phyloP scores from a whole-genome alignment of 2,888 invertebrate species.

The Standfussiana lucernea region DNA sequence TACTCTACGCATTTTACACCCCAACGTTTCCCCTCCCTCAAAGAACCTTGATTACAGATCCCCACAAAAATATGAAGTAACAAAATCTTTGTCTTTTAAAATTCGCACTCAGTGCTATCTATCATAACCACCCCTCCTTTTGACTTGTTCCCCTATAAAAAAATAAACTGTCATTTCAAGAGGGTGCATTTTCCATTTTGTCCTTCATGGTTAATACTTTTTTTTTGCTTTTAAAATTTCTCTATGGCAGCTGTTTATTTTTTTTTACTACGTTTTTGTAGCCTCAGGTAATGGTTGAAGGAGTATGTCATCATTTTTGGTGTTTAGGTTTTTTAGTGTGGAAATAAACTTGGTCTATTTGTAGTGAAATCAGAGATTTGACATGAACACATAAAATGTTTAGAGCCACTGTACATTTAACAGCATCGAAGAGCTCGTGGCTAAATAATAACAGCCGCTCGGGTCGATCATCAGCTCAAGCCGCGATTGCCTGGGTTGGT shows the following conservation, averaged over 20 bases:
- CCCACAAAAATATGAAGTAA: constrained; percentile 61
- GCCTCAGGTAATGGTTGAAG: constrained; percentile 43
- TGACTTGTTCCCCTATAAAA: constrained; percentile 60
- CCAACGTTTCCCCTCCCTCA: constrained; percentile 6
- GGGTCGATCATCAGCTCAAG: neutral
- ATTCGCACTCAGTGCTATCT: constrained; percentile 62
- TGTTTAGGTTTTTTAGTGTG: constrained; percentile 30
- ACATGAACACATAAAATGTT: constrained; percentile 1
- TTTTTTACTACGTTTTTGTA: constrained; percentile 52
- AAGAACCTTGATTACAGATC: constrained; percentile 61
- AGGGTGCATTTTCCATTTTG: constrained; percentile 62
- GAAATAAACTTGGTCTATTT: constrained; percentile 32
- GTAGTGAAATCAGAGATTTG: constrained; percentile 9
- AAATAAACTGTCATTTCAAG: constrained; percentile 68
- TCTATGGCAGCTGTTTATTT: constrained; percentile 47
- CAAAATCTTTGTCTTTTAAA: constrained; percentile 66
- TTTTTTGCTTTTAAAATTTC: constrained; percentile 50
- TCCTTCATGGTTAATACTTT: constrained; percentile 31
- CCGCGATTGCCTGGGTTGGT: neutral
- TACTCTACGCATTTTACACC: constrained; percentile 26
- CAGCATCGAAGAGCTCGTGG: neutral
- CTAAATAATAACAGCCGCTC: neutral
- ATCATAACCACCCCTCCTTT: constrained; percentile 61
- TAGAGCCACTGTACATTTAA: neutral
- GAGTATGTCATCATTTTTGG: constrained; percentile 41